Percentiles rank a stretch among this genome's conserved stretches.
These are phyloP conservation scores for Drosophila imparisetae DNA, from an alignment of 2,888 invertebrate species.

Conservation along the genomic window DNA sequence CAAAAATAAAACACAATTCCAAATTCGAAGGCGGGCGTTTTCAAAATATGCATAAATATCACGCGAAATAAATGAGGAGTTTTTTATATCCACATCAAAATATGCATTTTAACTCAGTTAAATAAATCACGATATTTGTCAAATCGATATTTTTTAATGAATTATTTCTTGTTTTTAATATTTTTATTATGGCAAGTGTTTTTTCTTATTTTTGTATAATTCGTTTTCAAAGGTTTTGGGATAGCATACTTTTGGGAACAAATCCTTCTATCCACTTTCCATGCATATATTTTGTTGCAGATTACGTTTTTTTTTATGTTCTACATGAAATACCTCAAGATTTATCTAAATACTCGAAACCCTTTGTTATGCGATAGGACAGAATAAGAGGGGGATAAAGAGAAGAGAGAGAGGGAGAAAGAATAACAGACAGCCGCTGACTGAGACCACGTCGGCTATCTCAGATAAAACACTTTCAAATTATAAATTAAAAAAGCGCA, in stretches of 20 bases:
- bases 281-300: no score
- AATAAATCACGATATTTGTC: conserved; percentile 1
- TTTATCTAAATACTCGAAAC: neutral
- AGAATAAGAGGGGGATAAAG: neutral
- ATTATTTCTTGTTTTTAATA: neutral
- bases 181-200: neutral
- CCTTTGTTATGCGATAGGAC: neutral
- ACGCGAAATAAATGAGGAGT: neutral
- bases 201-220: neutral
- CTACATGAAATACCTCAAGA: neutral
- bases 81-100: neutral
- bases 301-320: neutral
- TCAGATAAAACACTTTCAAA: conserved; percentile 48
- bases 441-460: conserved; percentile 10
- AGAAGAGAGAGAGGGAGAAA: neutral
- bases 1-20: neutral
- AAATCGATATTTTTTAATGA: neutral
- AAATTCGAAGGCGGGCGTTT: neutral
- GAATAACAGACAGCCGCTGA: neutral
- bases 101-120: neutral
- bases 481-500: conserved; percentile 41
- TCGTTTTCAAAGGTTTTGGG: neutral
- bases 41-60: neutral
- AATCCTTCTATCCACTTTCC: conserved; percentile 1
- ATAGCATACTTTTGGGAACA: conserved; percentile 50